phyloP scores from a whole-genome alignment of 2,888 invertebrate species.

The Eupithecia exiguata region DNA sequence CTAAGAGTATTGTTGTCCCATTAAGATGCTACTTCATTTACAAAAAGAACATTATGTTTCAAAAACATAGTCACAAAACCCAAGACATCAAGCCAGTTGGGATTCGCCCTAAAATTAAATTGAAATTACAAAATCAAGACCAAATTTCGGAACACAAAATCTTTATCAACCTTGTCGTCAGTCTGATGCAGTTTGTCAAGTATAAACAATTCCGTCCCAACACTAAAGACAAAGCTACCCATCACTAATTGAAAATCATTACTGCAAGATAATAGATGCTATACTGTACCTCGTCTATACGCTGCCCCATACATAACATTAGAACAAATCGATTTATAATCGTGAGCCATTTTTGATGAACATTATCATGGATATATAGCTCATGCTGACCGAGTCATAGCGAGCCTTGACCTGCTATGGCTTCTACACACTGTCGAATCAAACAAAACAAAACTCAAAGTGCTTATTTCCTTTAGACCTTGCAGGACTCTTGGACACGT shows the following conservation, averaged over 20 bases:
- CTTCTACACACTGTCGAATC: too few species aligned
- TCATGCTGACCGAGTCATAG: not conserved
- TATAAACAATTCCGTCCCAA: not conserved
- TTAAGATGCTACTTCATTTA: not conserved
- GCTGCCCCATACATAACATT: conserved; percentile 57
- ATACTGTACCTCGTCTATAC: not conserved
- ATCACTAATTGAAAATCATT: conserved; percentile 66
- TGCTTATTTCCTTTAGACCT: too few species aligned
- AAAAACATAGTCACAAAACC: not conserved
- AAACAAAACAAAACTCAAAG: too few species aligned
- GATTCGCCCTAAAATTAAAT: not conserved
- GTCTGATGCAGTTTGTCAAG: not conserved
- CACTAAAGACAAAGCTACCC: conserved; percentile 36
- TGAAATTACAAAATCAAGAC: not conserved
- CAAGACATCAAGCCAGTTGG: too few species aligned
- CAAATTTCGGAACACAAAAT: not conserved
- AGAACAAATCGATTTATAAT: conserved; percentile 78
- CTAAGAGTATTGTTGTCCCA: not conserved
- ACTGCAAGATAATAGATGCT: conserved; percentile 35
- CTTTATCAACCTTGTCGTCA: not conserved
- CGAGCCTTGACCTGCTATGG: not conserved
- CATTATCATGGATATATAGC: not conserved
- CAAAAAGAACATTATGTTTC: not conserved
- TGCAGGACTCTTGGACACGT: too few species aligned
- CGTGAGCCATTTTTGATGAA: conserved; percentile 55